Conservation (phyloP, 2,113 vertebrate genomes). For the Paramormyrops kingsleyae region DNA sequence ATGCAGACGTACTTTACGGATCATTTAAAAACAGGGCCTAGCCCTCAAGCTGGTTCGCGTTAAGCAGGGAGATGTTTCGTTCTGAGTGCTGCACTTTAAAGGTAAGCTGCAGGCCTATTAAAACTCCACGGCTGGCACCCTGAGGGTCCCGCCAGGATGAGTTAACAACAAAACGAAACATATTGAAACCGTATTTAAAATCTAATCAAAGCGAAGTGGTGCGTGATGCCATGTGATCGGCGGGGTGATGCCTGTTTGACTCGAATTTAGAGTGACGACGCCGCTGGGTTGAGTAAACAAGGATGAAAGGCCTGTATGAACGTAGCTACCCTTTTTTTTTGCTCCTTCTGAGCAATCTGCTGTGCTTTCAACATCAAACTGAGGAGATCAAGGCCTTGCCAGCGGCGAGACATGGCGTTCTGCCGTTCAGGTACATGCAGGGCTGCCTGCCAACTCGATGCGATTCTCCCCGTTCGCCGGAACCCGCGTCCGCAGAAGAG, state of each 20-base stretch:
- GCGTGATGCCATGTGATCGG: slow-evolving; percentile 36
- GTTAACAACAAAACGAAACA: not conserved
- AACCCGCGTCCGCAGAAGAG: not conserved
- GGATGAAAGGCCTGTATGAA: slow-evolving; percentile 68
- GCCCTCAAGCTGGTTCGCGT: not conserved
- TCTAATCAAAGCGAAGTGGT: slow-evolving; percentile 39
- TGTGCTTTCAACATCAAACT: slow-evolving; percentile 67
- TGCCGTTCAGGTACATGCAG: slow-evolving; percentile 52
- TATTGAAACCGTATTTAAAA: slow-evolving; percentile 45
- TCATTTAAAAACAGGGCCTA: not conserved
- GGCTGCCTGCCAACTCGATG: slow-evolving; percentile 26
- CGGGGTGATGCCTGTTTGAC: slow-evolving; percentile 46
- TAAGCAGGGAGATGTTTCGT: not conserved
- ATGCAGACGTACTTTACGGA: not conserved
- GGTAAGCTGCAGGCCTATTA: not conserved
- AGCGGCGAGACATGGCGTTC: slow-evolving; percentile 47
- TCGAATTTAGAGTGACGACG: slow-evolving; percentile 51
- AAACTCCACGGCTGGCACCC: not conserved
- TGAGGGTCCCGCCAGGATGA: slow-evolving; percentile 2
- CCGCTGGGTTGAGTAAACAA: slow-evolving; percentile 49
- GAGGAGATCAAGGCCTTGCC: slow-evolving; percentile 63
- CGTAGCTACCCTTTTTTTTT: slow-evolving; percentile 56
- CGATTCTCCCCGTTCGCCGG: not conserved
- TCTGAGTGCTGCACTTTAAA: not conserved
- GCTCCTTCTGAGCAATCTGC: slow-evolving; percentile 48